Percentiles rank a stretch among this genome's conserved stretches.
Conservation (phyloP, 2,888 invertebrate genomes). For the Molorchus minor region DNA sequence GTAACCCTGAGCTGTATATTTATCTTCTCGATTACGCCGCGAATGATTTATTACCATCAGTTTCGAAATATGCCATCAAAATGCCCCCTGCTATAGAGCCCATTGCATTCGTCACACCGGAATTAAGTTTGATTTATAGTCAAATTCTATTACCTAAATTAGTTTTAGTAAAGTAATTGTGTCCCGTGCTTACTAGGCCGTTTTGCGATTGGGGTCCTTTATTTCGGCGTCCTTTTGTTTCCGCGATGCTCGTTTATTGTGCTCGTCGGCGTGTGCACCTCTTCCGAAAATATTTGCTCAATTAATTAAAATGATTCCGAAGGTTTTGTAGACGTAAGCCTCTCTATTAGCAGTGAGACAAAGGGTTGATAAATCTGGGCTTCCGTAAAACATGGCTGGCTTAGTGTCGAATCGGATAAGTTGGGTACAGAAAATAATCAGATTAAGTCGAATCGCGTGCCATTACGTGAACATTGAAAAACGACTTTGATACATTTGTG, state of each 20-base stretch:
- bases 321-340: not conserved
- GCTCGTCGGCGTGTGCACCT: not conserved
- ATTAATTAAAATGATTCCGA: slow-evolving; percentile 3
- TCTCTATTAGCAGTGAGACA: not conserved
- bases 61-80: slow-evolving; percentile 10
- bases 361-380: no score
- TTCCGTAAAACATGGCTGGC: no score
- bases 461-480: no score
- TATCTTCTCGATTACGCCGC: not conserved
- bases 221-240: not conserved
- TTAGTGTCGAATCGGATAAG: no score
- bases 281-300: not conserved
- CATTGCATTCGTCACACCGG: slow-evolving; percentile 21
- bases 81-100: slow-evolving; percentile 17
- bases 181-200: slow-evolving; percentile 3
- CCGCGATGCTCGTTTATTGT: not conserved
- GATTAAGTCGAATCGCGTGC: no score
- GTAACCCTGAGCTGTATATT: no score
- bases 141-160: slow-evolving; percentile 26
- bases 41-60: slow-evolving; percentile 9
- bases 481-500: no score
- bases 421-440: no score
- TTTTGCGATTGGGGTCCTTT: slow-evolving; percentile 3
- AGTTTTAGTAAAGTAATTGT: slow-evolving; percentile 22
- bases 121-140: slow-evolving; percentile 26